A percentile compares a stretch with the other conserved stretches of the same genome.
Conservation (phyloP, 2,797 vertebrate species). For the Pipistrellus pipistrellus region DNA sequence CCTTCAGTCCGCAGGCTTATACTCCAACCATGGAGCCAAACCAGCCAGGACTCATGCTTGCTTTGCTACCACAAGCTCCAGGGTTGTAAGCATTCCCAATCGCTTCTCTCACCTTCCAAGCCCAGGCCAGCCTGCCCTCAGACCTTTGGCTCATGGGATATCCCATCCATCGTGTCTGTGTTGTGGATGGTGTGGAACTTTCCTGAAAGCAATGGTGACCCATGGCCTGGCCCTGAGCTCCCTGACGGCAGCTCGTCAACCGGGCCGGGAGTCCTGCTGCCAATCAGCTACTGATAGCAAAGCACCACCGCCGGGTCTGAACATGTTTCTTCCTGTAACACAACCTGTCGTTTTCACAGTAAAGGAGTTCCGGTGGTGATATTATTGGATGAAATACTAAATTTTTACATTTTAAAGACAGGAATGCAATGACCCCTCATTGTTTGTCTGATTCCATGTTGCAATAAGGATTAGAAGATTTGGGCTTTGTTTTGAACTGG, state of each 20-base stretch:
- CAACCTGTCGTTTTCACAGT: neutral
- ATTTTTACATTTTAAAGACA: neutral
- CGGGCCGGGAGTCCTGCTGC: neutral
- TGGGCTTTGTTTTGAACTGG: conserved; percentile 49
- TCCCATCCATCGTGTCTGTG: neutral
- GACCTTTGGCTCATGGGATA: neutral
- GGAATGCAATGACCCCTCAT: neutral
- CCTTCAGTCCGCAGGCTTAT: too few relatives aligned
- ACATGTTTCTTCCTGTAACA: conserved; percentile 26
- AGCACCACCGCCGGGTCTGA: neutral
- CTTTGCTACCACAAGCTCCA: neutral
- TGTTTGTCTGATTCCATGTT: neutral
- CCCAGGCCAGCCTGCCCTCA: neutral
- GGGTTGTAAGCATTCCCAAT: neutral
- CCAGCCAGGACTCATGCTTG: neutral
- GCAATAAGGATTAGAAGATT: neutral
- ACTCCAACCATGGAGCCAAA: too few relatives aligned
- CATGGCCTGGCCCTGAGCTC: neutral
- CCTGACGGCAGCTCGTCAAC: neutral
- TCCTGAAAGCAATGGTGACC: neutral
- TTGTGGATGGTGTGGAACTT: neutral
- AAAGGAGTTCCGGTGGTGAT: neutral
- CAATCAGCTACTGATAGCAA: neutral
- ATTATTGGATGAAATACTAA: neutral
- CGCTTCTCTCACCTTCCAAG: neutral